Percentiles rank a stretch among this genome's conserved stretches.
phyloP scores from a whole-genome alignment of 2,113 vertebrate species.

The Urocynchramus pylzowi region DNA sequence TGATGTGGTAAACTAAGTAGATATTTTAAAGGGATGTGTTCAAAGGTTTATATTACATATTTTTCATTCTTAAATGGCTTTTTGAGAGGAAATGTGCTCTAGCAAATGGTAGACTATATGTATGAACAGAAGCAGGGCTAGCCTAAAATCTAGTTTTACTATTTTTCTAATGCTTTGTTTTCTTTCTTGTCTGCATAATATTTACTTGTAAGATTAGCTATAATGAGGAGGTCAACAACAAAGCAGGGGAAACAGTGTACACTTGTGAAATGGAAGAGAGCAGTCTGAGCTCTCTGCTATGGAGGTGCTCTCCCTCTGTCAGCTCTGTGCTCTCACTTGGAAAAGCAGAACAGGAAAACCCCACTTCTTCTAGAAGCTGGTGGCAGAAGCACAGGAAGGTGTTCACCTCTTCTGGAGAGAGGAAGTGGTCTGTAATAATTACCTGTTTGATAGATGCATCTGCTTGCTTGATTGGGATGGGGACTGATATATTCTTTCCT shows the following conservation, averaged over 20 bases:
- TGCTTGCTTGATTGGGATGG: neutral
- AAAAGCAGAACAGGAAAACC: neutral
- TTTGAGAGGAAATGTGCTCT: neutral
- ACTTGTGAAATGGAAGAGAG: neutral
- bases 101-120: neutral
- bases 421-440: neutral
- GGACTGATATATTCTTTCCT: neutral
- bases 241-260: rapidly evolving
- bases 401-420: neutral
- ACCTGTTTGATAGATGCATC: neutral
- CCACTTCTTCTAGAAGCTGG: neutral
- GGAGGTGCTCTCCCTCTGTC: neutral
- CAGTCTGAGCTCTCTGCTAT: neutral
- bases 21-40: neutral
- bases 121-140: neutral
- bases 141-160: neutral
- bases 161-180: neutral
- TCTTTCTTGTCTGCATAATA: neutral
- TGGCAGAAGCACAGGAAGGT: neutral
- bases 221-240: neutral
- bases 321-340: neutral
- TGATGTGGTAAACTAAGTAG: neutral
- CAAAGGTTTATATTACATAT: neutral
- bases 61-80: neutral
- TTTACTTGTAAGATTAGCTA: neutral